phyloP scores from a whole-genome alignment of 2,797 vertebrate species.

The Lepus townsendii region DNA sequence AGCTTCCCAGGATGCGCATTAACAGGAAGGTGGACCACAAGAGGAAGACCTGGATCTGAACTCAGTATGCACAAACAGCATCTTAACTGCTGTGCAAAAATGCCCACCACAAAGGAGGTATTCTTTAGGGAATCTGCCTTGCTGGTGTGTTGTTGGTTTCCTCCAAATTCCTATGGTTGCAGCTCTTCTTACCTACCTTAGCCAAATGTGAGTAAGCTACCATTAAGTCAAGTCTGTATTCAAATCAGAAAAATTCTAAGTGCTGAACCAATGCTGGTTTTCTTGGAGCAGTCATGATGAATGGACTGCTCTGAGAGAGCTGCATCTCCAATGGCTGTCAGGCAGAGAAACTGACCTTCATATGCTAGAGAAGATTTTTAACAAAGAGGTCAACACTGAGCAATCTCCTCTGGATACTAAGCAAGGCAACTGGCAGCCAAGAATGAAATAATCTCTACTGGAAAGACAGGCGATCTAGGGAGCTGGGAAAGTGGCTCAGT shows the following conservation, averaged over 20 bases:
- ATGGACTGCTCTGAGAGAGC: not conserved
- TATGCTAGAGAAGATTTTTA: not conserved
- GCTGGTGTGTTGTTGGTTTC: not conserved
- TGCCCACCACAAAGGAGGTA: no score
- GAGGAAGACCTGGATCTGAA: no score
- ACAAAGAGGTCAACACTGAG: not conserved
- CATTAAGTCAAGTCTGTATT: not conserved
- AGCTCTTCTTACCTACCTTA: not conserved
- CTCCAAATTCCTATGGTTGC: not conserved
- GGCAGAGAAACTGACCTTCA: not conserved
- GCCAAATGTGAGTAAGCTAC: not conserved
- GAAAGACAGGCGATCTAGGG: not conserved
- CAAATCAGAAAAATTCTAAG: not conserved
- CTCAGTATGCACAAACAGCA: no score
- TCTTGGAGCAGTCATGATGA: not conserved
- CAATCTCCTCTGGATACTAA: not conserved
- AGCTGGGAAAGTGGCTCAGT: no score
- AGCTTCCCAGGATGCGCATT: no score
- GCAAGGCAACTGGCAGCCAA: not conserved
- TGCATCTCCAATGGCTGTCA: not conserved
- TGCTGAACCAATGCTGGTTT: not conserved
- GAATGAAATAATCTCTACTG: no score
- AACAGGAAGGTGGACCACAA: no score
- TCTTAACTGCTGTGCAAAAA: no score
- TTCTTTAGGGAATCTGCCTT: not conserved